These are phyloP conservation scores for Hydrotaea diabolus DNA, from an alignment of 2,888 invertebrate genomes.

Conservation along the genomic window DNA sequence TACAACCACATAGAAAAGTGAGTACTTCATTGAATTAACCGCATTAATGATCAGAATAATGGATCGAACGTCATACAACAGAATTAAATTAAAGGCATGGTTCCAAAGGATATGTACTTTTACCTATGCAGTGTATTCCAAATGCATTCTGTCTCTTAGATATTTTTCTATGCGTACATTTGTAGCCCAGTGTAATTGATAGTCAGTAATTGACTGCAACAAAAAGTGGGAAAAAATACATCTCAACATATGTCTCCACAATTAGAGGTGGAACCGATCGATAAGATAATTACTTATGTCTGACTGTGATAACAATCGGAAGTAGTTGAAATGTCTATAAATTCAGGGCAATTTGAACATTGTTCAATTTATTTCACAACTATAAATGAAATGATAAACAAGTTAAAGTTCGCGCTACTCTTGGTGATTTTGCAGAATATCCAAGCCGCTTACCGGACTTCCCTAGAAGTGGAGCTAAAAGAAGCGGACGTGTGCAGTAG, in stretches of 20 bases:
- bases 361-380: not conserved
- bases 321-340: not conserved
- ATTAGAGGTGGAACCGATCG: not conserved
- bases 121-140: too few species aligned
- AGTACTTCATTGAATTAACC: too few species aligned
- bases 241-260: not conserved
- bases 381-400: not conserved
- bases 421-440: slow-evolving; percentile 4
- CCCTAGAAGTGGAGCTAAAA: slow-evolving; percentile 52
- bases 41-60: too few species aligned
- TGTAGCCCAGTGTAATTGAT: not conserved
- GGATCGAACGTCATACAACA: too few species aligned
- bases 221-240: not conserved
- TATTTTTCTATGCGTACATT: too few species aligned
- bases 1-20: too few species aligned
- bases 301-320: slow-evolving; percentile 5
- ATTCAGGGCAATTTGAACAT: not conserved
- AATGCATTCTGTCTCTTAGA: too few species aligned
- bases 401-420: not conserved
- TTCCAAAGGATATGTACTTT: too few species aligned
- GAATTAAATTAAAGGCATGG: too few species aligned
- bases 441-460: slow-evolving; percentile 17
- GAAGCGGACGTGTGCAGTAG: slow-evolving; percentile 53
- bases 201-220: not conserved
- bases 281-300: slow-evolving; percentile 16